Percentiles rank a stretch among this genome's conserved stretches.
These are phyloP conservation scores for Nebria brevicollis DNA, from an alignment of 2,888 invertebrate species.

Conservation along the genomic window DNA sequence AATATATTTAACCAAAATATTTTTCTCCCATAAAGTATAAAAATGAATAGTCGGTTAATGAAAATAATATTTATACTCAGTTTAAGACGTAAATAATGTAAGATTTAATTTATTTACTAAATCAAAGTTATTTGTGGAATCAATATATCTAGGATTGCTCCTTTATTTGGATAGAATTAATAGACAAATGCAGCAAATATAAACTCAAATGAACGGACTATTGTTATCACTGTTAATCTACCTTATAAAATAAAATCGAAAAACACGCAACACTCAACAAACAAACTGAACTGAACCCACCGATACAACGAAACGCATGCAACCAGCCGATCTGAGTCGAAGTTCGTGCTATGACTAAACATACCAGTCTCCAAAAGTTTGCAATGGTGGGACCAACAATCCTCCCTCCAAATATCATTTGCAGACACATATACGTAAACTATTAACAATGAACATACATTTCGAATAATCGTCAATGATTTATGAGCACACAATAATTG, in stretches of 20 bases:
- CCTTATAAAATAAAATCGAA: background rate
- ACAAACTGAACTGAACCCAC: background rate
- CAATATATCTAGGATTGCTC: too few species aligned
- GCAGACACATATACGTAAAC: background rate
- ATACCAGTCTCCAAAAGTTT: conserved; percentile 33
- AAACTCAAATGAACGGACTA: background rate
- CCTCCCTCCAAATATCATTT: background rate
- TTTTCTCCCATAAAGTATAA: too few species aligned
- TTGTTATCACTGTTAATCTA: background rate
- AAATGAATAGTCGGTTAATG: too few species aligned
- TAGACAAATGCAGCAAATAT: background rate
- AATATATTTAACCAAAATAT: background rate
- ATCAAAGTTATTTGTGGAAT: too few species aligned
- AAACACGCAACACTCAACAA: background rate
- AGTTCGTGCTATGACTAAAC: conserved; percentile 38
- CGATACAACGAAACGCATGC: conserved; percentile 13
- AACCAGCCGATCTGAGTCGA: conserved; percentile 3
- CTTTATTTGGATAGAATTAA: background rate
- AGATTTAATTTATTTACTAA: too few species aligned
- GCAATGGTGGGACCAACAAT: background rate
- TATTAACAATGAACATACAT: too few species aligned
- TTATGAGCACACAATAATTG: too few species aligned
- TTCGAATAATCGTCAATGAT: too few species aligned
- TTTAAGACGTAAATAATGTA: too few species aligned
- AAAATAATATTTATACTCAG: too few species aligned